Conservation (phyloP, 2,888 invertebrate species). For the Caenorhabditis sp. region DNA sequence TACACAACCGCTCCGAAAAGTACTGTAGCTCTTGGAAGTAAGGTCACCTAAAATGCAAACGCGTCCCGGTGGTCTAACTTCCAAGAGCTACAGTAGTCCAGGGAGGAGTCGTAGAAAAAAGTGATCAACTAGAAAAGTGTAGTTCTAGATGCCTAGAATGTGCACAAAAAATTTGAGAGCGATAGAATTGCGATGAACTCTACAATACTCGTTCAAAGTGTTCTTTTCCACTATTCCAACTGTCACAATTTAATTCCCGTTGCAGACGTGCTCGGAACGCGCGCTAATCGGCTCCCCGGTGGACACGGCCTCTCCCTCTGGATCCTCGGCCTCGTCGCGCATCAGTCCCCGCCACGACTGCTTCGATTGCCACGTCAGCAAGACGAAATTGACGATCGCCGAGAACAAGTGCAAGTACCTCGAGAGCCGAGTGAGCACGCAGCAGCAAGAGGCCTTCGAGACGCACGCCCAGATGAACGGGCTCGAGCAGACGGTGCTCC, state of each 20-base stretch:
- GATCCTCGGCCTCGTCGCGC: constrained; percentile 23
- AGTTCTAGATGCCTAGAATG: no score
- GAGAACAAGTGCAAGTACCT: constrained; percentile 58
- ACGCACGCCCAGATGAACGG: constrained; percentile 42
- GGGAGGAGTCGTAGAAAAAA: no score
- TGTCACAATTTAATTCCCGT: background rate
- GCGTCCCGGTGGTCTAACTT: no score
- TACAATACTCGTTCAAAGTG: no score
- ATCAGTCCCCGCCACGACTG: constrained; percentile 48
- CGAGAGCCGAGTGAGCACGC: constrained; percentile 41
- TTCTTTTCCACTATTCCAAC: background rate
- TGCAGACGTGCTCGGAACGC: constrained; percentile 10
- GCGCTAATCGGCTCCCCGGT: constrained; percentile 20
- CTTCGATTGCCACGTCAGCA: constrained; percentile 63
- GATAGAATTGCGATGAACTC: no score
- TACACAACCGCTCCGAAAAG: no score
- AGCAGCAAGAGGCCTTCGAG: constrained; percentile 55
- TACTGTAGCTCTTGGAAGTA: no score
- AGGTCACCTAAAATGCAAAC: no score
- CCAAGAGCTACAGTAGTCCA: no score
- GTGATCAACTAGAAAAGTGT: no score
- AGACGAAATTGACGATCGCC: constrained; percentile 51
- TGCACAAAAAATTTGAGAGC: no score
- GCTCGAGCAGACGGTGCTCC: constrained; percentile 46
- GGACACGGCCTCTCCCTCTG: constrained; percentile 8